These are phyloP conservation scores for Stenodema calcarata DNA, from an alignment of 2,888 invertebrate species.

Conservation along the genomic window DNA sequence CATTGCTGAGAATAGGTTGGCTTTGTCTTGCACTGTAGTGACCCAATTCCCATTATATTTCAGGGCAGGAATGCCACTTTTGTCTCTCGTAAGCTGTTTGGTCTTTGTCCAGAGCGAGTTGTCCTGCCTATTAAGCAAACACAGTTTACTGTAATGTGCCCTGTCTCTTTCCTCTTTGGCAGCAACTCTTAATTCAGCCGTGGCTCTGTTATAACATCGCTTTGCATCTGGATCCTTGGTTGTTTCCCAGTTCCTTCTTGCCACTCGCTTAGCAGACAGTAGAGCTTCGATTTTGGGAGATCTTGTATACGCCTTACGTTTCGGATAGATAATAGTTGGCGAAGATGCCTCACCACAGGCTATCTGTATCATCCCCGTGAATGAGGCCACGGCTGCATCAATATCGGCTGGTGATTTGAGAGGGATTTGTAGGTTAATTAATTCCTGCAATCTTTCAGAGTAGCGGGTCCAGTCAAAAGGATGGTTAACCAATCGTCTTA, in stretches of 20 bases:
- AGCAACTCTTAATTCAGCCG: background rate
- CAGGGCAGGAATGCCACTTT: background rate
- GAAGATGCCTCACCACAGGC: background rate
- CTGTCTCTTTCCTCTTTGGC: conserved; percentile 1
- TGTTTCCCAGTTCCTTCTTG: conserved; percentile 4
- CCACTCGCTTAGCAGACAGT: background rate
- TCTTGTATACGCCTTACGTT: background rate
- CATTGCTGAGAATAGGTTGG: background rate
- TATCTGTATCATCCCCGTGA: too few species aligned
- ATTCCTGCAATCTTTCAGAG: background rate
- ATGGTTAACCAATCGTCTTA: background rate
- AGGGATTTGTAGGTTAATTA: conserved; percentile 1
- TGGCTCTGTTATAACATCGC: conserved; percentile 1
- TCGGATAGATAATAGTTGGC: background rate
- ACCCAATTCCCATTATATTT: conserved; percentile 11
- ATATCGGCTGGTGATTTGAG: too few species aligned
- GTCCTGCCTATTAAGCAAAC: conserved; percentile 4
- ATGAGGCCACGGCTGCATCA: conserved; percentile 8
- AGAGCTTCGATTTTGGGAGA: conserved; percentile 4
- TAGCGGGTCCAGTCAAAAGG: background rate
- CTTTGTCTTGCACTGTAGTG: background rate
- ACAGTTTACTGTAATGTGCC: conserved; percentile 4
- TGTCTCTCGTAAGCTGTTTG: too few species aligned
- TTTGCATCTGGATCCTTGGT: too few species aligned
- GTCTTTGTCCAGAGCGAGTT: too few species aligned